Evolutionary conservation across 2,888 invertebrate genomes (phyloP), one percentile per base, ranked within the genome.

Genomic region (Volucella zonaria): DNA sequence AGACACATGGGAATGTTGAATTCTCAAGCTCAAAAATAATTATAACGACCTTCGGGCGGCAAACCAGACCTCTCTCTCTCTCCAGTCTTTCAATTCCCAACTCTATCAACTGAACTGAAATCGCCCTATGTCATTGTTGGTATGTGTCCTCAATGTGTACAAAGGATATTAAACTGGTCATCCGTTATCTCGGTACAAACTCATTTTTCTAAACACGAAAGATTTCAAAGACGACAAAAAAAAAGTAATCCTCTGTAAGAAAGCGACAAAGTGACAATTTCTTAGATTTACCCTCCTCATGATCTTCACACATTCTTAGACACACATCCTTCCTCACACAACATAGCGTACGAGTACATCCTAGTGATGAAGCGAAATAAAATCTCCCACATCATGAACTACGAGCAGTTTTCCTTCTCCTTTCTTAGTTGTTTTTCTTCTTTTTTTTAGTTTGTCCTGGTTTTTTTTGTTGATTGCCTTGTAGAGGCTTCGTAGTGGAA

Each of bases 91-190:
- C 31, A 1, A 1, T 31, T 31, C 1, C 31, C 31, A 31, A 31
- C 31, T 3, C 31, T 40, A 40, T 40, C 23, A 42, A 42, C 10
- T 2, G 6, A 15, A 47, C 15, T 58, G 2, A 38, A 31, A 4
- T n/a, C n/a, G 8, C 11, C 38, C 14, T 49, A 11, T 6, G 11
- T 40, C 23, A 31, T 12, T 59, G 18, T 12, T 10, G 61, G n/a
- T 62, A 45, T 43, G 43, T 70, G 40, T 64, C 31, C n/a, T 70
- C 15, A 43, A 51, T 51, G 31, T 49, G 42, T 45, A 52, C 59
- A 80, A 61, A 52, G 79, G 79, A 68, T 74, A 80, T 80, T 80
- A 80, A 80, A 80, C 68, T 62, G 73, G 67, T 61, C 79, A 67
- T 80, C 73, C 59, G 79, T 73, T 74, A 80, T 74, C 67, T 67